phyloP scores from a whole-genome alignment of 2,888 invertebrate species.

The Ophion ellenae region DNA sequence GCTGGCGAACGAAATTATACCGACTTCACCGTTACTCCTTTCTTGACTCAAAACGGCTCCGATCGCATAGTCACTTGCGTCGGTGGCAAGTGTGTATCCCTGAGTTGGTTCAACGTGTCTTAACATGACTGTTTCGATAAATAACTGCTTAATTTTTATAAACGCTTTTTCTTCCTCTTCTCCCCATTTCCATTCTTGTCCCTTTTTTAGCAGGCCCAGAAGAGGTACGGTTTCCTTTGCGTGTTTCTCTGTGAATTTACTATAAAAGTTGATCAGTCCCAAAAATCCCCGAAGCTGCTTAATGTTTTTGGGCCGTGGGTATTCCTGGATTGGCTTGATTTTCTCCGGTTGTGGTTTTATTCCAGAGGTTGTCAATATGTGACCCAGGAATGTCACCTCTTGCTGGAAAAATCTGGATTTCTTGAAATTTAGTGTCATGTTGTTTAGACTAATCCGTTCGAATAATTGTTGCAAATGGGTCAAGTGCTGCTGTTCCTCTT shows the following conservation, averaged over 20 bases:
- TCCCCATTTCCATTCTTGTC: too few species aligned
- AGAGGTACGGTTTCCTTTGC: background rate
- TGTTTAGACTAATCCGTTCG: slow-evolving; percentile 40
- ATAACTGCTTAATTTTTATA: too few species aligned
- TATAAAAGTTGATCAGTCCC: background rate
- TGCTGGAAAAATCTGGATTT: slow-evolving; percentile 69
- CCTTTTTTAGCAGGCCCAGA: too few species aligned
- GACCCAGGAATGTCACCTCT: slow-evolving; percentile 70
- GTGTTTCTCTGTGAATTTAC: background rate
- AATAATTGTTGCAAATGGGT: slow-evolving; percentile 62
- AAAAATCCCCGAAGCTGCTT: background rate
- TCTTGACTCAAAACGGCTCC: background rate
- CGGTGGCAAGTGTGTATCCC: background rate
- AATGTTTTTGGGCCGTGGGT: background rate
- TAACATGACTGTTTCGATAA: too few species aligned
- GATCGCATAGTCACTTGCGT: slow-evolving; percentile 6
- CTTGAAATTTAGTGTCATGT: slow-evolving; percentile 65
- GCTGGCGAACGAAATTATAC: too few species aligned
- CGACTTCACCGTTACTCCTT: too few species aligned
- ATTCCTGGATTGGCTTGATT: slow-evolving; percentile 19
- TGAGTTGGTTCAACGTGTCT: too few species aligned
- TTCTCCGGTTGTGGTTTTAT: slow-evolving; percentile 68
- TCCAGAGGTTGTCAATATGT: slow-evolving; percentile 65
- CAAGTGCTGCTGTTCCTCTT: background rate
- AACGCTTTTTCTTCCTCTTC: too few species aligned